Evolutionary conservation across 2,113 vertebrate genomes (phyloP).

Genomic region (Eulemur rufifrons): DNA sequence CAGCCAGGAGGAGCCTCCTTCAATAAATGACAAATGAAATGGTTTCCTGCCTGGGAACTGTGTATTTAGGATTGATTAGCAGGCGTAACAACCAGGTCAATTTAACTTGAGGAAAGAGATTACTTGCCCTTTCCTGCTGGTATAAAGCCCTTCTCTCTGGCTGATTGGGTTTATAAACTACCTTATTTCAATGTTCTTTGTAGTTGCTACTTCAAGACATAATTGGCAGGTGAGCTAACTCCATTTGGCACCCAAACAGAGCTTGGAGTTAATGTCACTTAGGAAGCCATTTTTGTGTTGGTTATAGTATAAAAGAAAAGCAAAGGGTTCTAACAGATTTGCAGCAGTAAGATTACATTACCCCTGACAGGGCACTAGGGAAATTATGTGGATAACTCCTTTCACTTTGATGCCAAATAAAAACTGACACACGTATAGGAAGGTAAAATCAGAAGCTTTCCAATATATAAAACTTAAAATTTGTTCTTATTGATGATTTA

Average conservation of each 20-base stretch:
- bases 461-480: constrained; percentile 21
- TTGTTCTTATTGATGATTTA: neutral
- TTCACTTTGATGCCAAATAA: constrained; percentile 12
- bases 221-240: constrained; percentile 46
- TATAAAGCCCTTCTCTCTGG: constrained; percentile 34
- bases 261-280: neutral
- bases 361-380: neutral
- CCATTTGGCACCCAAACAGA: neutral
- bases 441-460: constrained; percentile 15
- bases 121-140: constrained; percentile 53
- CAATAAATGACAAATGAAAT: constrained; percentile 69
- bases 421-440: constrained; percentile 10
- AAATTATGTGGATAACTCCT: neutral
- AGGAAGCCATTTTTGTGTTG: constrained; percentile 41
- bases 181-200: neutral
- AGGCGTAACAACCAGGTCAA: neutral
- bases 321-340: constrained; percentile 23
- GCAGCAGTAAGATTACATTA: neutral
- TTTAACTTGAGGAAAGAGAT: constrained; percentile 37
- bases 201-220: constrained; percentile 17
- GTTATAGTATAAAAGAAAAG: constrained; percentile 11
- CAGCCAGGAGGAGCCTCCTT: constrained; percentile 80
- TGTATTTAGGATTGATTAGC: constrained; percentile 45
- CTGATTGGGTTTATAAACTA: neutral
- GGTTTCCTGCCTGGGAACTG: constrained; percentile 50